These are phyloP conservation scores for Pseudopipra pipra DNA, from an alignment of 2,113 vertebrate species.

Conservation along the genomic window DNA sequence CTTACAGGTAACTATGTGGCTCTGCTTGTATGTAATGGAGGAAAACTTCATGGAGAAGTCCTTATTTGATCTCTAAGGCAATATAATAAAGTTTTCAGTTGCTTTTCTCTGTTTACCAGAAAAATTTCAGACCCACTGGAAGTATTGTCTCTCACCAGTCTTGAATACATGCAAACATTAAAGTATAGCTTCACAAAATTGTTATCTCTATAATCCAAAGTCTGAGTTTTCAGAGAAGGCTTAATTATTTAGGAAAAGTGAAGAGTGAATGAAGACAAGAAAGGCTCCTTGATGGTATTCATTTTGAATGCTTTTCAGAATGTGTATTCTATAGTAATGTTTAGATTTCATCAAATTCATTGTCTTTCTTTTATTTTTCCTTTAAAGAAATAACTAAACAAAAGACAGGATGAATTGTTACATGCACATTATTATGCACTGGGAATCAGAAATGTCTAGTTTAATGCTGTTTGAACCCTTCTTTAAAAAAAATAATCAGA, in stretches of 20 bases:
- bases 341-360: background rate
- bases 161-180: background rate
- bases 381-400: background rate
- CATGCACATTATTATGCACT: background rate
- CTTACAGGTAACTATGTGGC: background rate
- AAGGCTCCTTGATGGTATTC: background rate
- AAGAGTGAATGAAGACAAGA: background rate
- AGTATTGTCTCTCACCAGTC: background rate
- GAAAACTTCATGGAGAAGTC: accelerated
- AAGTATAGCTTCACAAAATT: background rate
- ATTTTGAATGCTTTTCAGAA: background rate
- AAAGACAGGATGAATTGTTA: background rate
- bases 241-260: background rate
- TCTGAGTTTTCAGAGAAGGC: background rate
- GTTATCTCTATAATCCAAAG: background rate
- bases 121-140: background rate
- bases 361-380: background rate
- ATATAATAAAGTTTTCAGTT: background rate
- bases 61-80: background rate
- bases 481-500: background rate
- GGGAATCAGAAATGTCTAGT: background rate
- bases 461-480: background rate
- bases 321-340: background rate
- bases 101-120: background rate
- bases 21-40: background rate